Evolutionary conservation across 1,140 invertebrate species (phyloP).

Genomic region (Adelges cooleyi): DNA sequence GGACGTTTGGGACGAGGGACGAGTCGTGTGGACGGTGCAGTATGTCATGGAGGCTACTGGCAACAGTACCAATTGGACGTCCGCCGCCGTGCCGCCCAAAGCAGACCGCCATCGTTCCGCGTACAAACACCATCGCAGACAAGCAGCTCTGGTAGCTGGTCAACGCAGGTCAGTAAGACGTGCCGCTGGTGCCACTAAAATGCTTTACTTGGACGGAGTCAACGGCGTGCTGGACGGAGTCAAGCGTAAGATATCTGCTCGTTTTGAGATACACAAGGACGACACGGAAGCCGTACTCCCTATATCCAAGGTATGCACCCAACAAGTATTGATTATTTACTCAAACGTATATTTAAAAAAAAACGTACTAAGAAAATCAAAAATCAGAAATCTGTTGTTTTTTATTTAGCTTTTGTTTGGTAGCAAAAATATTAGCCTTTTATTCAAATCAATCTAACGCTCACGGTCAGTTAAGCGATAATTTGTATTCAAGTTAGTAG

Average conservation of each 20-base stretch:
- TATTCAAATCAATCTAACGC: no score
- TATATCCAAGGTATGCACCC: conserved; percentile 84
- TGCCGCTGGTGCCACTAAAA: conserved; percentile 34
- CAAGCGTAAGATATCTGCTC: conserved; percentile 55
- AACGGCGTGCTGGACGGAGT: conserved; percentile 17
- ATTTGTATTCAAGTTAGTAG: no score
- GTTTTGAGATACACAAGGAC: conserved; percentile 84
- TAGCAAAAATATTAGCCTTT: not conserved
- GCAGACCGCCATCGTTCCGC: conserved; percentile 36
- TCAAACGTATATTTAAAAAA: not conserved
- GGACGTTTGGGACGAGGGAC: conserved; percentile 62
- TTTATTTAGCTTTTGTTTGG: not conserved
- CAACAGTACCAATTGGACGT: conserved; percentile 19
- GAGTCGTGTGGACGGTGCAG: conserved; percentile 66
- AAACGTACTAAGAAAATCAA: not conserved
- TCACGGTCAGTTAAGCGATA: no score
- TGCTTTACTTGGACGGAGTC: conserved; percentile 13
- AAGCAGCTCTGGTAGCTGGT: conserved; percentile 2
- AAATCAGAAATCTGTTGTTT: not conserved
- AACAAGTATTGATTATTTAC: no score
- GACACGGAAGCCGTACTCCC: conserved; percentile 86
- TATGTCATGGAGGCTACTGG: conserved; percentile 39
- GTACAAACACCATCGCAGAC: conserved; percentile 15
- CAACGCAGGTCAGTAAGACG: not conserved
- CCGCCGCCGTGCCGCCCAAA: not conserved